Percentiles rank a stretch among this genome's conserved stretches.
phyloP scores from a whole-genome alignment of 2,113 vertebrate species.

The Pygoscelis adeliae region DNA sequence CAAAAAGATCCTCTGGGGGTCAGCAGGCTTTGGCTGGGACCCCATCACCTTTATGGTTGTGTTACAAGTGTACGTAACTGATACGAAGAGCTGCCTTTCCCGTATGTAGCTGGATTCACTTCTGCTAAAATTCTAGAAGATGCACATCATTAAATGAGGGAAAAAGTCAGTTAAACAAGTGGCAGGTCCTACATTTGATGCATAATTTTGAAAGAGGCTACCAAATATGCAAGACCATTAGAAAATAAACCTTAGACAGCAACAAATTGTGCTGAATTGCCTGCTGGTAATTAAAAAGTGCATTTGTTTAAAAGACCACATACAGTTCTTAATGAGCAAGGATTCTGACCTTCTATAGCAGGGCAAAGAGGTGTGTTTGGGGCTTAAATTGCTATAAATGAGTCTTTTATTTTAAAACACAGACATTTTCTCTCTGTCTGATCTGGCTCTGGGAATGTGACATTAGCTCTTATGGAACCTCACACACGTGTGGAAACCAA shows the following conservation, averaged over 20 bases:
- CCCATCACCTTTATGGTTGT: not conserved
- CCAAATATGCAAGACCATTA: slow-evolving; percentile 20
- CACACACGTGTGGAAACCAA: not conserved
- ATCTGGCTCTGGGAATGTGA: not conserved
- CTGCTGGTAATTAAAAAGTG: slow-evolving; percentile 29
- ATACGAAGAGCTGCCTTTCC: not conserved
- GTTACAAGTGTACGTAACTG: not conserved
- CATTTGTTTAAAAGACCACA: not conserved
- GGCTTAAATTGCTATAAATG: not conserved
- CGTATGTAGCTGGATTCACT: not conserved
- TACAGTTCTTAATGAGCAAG: not conserved
- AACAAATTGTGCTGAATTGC: slow-evolving; percentile 41
- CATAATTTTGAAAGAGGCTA: not conserved
- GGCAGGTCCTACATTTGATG: not conserved
- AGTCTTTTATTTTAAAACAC: not conserved
- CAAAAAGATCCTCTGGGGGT: not conserved
- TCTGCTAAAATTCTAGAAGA: not conserved
- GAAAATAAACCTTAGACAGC: slow-evolving; percentile 13
- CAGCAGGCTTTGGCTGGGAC: not conserved
- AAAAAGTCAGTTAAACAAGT: not conserved
- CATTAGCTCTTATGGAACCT: not conserved
- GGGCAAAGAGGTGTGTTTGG: not conserved
- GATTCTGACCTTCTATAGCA: not conserved
- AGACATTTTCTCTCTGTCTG: not conserved
- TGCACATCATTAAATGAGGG: not conserved